Percentiles rank a stretch among this genome's conserved stretches.
Evolutionary conservation across 2,888 invertebrate genomes (phyloP).

Genomic region (Drosophila antonietae): DNA sequence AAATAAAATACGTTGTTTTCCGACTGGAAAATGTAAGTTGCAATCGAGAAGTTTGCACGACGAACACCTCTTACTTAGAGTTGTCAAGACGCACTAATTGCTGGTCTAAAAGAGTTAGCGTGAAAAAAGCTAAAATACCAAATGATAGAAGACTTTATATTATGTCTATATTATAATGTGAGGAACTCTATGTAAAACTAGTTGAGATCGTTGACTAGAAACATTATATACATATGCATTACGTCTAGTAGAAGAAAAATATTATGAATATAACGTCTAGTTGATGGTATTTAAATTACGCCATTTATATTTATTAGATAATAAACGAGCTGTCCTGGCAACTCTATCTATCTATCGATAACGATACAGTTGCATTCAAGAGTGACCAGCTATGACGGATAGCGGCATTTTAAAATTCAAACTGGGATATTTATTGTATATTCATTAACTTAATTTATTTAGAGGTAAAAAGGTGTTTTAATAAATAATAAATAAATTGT

Average conservation of each 20-base stretch:
- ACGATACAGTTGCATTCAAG: background rate
- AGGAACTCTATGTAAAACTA: background rate
- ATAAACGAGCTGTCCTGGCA: background rate
- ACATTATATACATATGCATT: no score
- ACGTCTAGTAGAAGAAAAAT: background rate
- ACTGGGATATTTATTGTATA: background rate
- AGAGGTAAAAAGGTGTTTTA: rapidly evolving
- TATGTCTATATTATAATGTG: background rate
- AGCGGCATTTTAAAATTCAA: background rate
- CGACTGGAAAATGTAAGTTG: constrained; percentile 39
- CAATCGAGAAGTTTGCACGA: constrained; percentile 42
- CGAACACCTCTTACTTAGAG: constrained; percentile 22
- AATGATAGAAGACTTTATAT: background rate
- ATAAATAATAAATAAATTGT: constrained; percentile 7
- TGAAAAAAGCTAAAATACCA: constrained; percentile 2
- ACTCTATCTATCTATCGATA: constrained; percentile 10
- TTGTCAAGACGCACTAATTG: constrained; percentile 32
- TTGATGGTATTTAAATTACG: no score
- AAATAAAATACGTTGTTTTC: constrained; percentile 46
- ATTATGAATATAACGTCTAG: background rate
- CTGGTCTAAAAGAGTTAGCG: background rate
- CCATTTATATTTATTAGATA: no score
- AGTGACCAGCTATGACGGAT: background rate
- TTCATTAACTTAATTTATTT: background rate
- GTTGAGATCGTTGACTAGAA: no score